Evolutionary conservation across 2,113 vertebrate species (phyloP).

Genomic region (Spea bombifrons): DNA sequence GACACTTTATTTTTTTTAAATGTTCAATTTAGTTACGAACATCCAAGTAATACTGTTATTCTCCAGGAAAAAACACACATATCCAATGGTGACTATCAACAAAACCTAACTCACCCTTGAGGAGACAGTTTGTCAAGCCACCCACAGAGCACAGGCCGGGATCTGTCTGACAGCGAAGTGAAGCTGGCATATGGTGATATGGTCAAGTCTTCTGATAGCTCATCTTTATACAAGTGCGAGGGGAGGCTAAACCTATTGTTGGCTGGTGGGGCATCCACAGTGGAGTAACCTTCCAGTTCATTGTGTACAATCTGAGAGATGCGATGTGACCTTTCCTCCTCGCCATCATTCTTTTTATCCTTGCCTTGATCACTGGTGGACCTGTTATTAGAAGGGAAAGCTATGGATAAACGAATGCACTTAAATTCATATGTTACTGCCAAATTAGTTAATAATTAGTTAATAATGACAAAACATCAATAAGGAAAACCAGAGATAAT

Average conservation of each 20-base stretch:
- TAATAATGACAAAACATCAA: too few relatives aligned
- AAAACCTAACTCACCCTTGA: constrained; percentile 74
- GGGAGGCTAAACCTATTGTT: constrained; percentile 61
- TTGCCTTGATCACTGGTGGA: constrained; percentile 48
- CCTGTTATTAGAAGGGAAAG: neutral
- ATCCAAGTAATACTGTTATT: too few relatives aligned
- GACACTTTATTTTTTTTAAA: too few relatives aligned
- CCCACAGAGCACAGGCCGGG: constrained; percentile 75
- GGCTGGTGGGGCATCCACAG: constrained; percentile 65
- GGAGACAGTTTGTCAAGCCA: constrained; percentile 98
- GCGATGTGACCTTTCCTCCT: constrained; percentile 56
- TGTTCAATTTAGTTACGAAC: too few relatives aligned
- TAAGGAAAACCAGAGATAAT: too few relatives aligned
- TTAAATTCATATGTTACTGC: accelerated
- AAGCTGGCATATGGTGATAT: constrained; percentile 97
- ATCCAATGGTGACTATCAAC: too few relatives aligned
- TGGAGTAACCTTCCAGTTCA: constrained; percentile 77
- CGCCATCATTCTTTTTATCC: constrained; percentile 43
- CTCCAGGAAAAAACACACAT: too few relatives aligned
- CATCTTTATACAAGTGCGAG: constrained; percentile 60
- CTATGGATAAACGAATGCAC: accelerated
- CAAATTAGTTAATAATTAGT: too few relatives aligned
- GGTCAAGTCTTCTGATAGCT: constrained; percentile 79
- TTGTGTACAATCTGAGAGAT: constrained; percentile 57
- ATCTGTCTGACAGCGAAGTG: constrained; percentile 74